Percentiles rank a stretch among this genome's conserved stretches.
phyloP scores from a whole-genome alignment of 2,888 invertebrate species.

The Crepidodera aurea region DNA sequence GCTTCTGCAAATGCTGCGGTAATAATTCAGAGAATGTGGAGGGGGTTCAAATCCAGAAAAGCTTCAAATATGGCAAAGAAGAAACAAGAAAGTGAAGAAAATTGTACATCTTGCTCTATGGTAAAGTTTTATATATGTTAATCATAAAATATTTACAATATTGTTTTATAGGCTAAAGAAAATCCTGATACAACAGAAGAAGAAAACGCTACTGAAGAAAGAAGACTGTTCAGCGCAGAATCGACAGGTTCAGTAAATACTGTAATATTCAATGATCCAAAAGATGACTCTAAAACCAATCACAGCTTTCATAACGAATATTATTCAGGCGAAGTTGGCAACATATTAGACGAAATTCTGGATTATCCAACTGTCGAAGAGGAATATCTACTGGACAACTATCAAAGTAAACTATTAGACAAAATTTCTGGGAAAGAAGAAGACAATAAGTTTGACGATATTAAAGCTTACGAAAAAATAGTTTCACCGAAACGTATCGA shows the following conservation, averaged over 20 bases:
- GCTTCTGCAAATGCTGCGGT: slow-evolving; percentile 35
- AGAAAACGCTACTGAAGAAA: slow-evolving; percentile 30
- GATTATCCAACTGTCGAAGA: slow-evolving; percentile 39
- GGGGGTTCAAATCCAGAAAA: slow-evolving; percentile 39
- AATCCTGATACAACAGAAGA: slow-evolving; percentile 33
- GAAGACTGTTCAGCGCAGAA: slow-evolving; percentile 44
- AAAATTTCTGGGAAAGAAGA: slow-evolving; percentile 44
- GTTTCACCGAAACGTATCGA: slow-evolving; percentile 22
- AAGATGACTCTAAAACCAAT: background rate
- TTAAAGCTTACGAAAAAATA: slow-evolving; percentile 14
- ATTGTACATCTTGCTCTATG: no score
- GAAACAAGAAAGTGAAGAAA: slow-evolving; percentile 1
- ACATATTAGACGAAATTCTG: slow-evolving; percentile 22
- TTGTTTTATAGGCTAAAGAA: no score
- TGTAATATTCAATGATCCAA: slow-evolving; percentile 42
- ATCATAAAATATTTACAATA: no score
- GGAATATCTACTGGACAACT: slow-evolving; percentile 42
- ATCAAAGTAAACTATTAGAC: slow-evolving; percentile 45
- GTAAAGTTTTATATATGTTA: no score
- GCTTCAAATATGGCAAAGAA: background rate
- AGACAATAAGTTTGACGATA: slow-evolving; percentile 21
- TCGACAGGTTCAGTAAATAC: slow-evolving; percentile 50
- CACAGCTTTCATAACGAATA: background rate
- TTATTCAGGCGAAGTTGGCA: background rate
- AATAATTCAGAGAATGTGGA: slow-evolving; percentile 40